Evolutionary conservation across 2,888 invertebrate genomes (phyloP), one percentile per base, ranked within the genome.

Genomic region (Lithodes maja): DNA sequence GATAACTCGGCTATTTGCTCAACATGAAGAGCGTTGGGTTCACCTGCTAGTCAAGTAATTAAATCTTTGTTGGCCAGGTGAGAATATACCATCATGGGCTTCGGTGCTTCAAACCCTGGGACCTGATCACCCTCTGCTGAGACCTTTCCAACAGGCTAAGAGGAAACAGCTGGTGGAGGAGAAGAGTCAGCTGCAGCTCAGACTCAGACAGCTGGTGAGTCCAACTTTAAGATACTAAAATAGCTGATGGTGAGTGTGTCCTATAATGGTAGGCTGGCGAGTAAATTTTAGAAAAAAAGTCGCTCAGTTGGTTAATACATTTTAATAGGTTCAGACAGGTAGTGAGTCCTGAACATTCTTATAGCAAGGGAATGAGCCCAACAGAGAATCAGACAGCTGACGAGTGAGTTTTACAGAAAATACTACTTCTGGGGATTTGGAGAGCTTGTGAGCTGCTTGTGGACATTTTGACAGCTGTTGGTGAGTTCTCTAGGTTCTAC

Each of bases 131-230:
- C 85, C 89, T 15, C 83, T 89, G 9, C 83, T 89, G 9, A 74
- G 50, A 49, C 75, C 82, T 52, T 89, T 89, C 78, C 89, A 89
- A 78, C 85, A 89, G 55, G 89, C 89, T 55, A 89, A 89, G 54
- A 75, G 83, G n/a, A 68, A 71, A 50, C 89, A 89, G 50, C 77
- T 89, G n/a, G 17, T 54, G 50, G 55, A 86, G 79, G 89, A 89
- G 78, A 85, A 85, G 61, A 83, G 83, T 50, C 85, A 89, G 9
- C 78, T 86, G 49, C 85, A 83, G 12, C 85, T 89, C 15, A 68
- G 89, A 3, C 82, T 85, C n/a, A 74, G 85, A 53, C 89, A 89
- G 74, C 77, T 89, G 85, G 89, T 89, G n/a, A 85, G 83, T 2
- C 33, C 33, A 33, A 33, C 33, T 33, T 33, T 33, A 33, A 33